Percentiles rank a stretch among this genome's conserved stretches.
These are phyloP conservation scores for Macrophya annulata DNA, from an alignment of 2,888 invertebrate genomes.

Conservation along the genomic window DNA sequence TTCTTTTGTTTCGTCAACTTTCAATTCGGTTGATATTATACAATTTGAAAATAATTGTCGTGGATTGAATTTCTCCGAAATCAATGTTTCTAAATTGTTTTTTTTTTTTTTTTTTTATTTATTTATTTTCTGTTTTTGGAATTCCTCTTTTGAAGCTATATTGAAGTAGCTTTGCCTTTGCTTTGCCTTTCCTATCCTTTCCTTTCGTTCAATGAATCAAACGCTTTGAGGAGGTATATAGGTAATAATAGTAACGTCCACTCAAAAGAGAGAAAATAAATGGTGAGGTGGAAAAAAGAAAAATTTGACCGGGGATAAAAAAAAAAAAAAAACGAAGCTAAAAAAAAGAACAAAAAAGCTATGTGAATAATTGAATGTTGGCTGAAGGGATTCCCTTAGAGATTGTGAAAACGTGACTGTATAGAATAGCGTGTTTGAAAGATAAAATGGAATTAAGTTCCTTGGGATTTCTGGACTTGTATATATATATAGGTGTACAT, in stretches of 20 bases:
- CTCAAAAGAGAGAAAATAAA: neutral
- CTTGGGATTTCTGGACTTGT: neutral
- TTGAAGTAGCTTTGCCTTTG: neutral
- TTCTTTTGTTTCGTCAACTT: neutral
- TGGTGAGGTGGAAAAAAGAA: neutral
- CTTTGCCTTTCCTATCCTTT: neutral
- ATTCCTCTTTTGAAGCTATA: neutral
- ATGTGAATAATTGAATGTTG: slow-evolving; percentile 5
- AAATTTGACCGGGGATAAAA: neutral
- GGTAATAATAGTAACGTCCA: neutral
- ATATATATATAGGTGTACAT: neutral
- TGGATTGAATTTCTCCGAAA: neutral
- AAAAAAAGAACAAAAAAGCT: neutral
- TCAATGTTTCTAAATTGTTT: neutral
- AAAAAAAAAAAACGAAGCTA: neutral
- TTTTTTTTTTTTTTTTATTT: too few relatives aligned
- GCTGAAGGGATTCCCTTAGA: neutral
- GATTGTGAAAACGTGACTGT: slow-evolving; percentile 3
- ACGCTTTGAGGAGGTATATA: neutral
- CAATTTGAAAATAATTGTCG: neutral
- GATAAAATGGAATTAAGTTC: neutral
- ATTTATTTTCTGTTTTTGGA: neutral
- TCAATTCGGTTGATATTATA: neutral
- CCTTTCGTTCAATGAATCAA: neutral
- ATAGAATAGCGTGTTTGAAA: neutral